Evolutionary conservation across 2,797 vertebrate species (phyloP), one percentile per base, ranked within the genome.

Genomic region (Acanthopagrus latus): DNA sequence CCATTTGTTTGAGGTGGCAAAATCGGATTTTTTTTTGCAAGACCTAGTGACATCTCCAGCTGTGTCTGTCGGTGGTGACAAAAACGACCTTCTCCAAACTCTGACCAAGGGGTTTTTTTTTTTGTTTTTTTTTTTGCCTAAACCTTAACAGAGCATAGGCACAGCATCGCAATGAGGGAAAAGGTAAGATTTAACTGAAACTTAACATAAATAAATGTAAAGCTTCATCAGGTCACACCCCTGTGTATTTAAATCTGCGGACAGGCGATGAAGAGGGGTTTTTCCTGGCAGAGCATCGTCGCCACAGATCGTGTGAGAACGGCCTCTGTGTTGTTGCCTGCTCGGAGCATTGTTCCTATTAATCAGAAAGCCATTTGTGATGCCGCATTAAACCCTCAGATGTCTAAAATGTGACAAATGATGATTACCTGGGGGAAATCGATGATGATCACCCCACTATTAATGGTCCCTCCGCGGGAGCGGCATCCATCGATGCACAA

Each of bases 361-460:
- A 83, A 93, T 94, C 93, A 94, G 87, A 91, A 94, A 93, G 77
- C 88, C 91, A 91, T 95, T 94, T 89, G 88, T 90, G 83, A 90
- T 81, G 83, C 86, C 14, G 88, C 90, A 91, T 93, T 93, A 94
- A 94, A 93, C 87, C 85, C 86, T 75, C 18, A 62, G 64, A 90
- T 83, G 76, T 94, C 90, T 90, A 81, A 91, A 92, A 91, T 84
- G 80, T 92, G 87, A 93, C 80, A 86, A 94, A 93, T 88, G 85
- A 92, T 92, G 90, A 93, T 93, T 91, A 92, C 91, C 88, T 89
- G 89, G 64, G 90, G 87, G 87, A 92, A 92, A 94, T 93, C 88
- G 71, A 92, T 93, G 91, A 90, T 91, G 88, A 93, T 91, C 78
- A 82, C 87, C 63, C 21, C 82, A 89, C 80, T 93, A 91, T 92